Percentiles rank a stretch among this genome's conserved stretches.
These are phyloP conservation scores for Volucella zonaria DNA, from an alignment of 2,888 invertebrate genomes.

Conservation along the genomic window DNA sequence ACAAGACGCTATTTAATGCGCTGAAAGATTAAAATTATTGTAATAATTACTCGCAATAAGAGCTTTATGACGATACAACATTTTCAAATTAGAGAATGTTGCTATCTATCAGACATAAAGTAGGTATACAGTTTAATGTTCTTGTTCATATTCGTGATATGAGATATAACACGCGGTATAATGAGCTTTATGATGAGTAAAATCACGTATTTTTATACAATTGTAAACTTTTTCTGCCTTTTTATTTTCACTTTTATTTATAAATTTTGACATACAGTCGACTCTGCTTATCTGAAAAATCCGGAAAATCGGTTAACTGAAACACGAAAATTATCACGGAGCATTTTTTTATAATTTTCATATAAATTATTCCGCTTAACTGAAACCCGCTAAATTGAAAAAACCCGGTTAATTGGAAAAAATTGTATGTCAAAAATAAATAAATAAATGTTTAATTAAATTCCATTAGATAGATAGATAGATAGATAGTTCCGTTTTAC, in stretches of 20 bases:
- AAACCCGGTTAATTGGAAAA: too few species aligned
- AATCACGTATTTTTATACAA: neutral
- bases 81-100: neutral
- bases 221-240: neutral
- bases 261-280: neutral
- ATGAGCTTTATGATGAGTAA: neutral
- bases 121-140: neutral
- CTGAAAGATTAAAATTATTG: neutral
- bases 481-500: too few species aligned
- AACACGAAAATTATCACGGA: too few species aligned
- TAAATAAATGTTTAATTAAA: too few species aligned
- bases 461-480: too few species aligned
- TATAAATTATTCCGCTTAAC: too few species aligned
- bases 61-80: neutral
- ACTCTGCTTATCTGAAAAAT: too few species aligned
- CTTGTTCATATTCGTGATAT: neutral
- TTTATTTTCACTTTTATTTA: neutral
- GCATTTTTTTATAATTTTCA: too few species aligned
- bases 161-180: neutral
- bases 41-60: neutral
- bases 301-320: too few species aligned
- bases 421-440: too few species aligned
- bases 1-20: neutral
- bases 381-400: too few species aligned
- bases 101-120: neutral